phyloP scores from a whole-genome alignment of 2,797 vertebrate species.

The Urophycis tenuis region DNA sequence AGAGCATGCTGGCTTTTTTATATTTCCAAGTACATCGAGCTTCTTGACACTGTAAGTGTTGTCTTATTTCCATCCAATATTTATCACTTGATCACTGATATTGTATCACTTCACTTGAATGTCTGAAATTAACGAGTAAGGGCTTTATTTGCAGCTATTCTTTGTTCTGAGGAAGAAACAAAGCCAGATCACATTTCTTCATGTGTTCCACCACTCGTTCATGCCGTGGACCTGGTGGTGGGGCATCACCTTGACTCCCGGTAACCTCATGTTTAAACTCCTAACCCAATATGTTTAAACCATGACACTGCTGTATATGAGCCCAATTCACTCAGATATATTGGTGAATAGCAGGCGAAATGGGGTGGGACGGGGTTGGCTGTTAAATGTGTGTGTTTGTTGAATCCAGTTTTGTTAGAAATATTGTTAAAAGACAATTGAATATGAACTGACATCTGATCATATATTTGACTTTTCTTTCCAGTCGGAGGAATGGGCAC shows the following conservation, averaged over 20 bases:
- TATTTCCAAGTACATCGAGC: constrained; percentile 90
- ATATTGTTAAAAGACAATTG: no score
- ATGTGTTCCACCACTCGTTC: constrained; percentile 95
- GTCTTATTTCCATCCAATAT: neutral
- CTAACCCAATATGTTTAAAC: neutral
- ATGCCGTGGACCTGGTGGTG: constrained; percentile 99
- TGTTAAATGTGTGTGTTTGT: neutral
- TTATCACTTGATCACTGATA: neutral
- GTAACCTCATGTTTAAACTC: constrained; percentile 70
- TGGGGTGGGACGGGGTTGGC: neutral
- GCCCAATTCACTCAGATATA: neutral
- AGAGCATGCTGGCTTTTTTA: constrained; percentile 86
- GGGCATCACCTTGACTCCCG: constrained; percentile 88
- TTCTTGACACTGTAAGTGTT: constrained; percentile 88
- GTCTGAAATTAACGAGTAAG: neutral
- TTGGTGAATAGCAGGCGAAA: neutral
- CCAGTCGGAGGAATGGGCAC: constrained; percentile 85
- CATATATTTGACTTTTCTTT: constrained; percentile 12
- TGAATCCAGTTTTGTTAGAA: neutral
- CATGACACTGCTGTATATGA: neutral
- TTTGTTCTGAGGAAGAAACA: constrained; percentile 97
- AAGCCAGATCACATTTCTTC: constrained; percentile 93
- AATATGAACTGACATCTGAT: neutral
- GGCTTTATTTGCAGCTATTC: constrained; percentile 76
- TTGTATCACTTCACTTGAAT: neutral